Evolutionary conservation across 2,797 vertebrate species (phyloP).

Genomic region (Sparus aurata): DNA sequence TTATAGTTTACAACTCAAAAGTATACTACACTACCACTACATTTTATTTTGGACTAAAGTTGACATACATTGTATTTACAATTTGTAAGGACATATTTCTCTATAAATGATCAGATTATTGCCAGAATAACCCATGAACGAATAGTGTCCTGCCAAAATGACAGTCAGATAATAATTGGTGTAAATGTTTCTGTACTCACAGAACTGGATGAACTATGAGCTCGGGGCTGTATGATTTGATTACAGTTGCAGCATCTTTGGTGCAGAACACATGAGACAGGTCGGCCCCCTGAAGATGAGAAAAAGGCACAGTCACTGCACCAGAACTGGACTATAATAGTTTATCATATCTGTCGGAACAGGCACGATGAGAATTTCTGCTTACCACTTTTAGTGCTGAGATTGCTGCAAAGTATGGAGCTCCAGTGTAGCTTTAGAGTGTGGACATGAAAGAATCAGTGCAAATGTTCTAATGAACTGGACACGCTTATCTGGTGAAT

Average conservation of each 20-base stretch:
- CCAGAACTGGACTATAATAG: background rate
- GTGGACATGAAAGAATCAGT: slow-evolving; percentile 30
- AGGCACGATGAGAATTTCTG: background rate
- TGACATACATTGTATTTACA: background rate
- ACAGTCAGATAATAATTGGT: background rate
- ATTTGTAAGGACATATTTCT: background rate
- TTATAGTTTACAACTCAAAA: too few species aligned
- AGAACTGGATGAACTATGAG: slow-evolving; percentile 98
- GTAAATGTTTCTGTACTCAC: slow-evolving; percentile 87
- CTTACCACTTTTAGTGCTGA: slow-evolving; percentile 97
- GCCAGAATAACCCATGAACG: background rate
- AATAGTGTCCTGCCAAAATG: background rate
- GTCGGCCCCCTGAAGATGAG: slow-evolving; percentile 91
- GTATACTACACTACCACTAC: background rate
- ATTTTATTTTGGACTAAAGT: too few species aligned
- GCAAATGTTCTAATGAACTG: background rate
- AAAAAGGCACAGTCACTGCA: background rate
- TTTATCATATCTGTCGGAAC: background rate
- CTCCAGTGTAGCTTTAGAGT: slow-evolving; percentile 93
- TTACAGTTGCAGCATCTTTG: slow-evolving; percentile 95
- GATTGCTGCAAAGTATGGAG: slow-evolving; percentile 98
- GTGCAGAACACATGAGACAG: slow-evolving; percentile 98
- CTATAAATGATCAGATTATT: background rate
- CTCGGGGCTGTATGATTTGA: slow-evolving; percentile 98
- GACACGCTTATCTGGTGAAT: background rate